Evolutionary conservation across 2,113 vertebrate genomes (phyloP).

Genomic region (Pardalotus punctatus): DNA sequence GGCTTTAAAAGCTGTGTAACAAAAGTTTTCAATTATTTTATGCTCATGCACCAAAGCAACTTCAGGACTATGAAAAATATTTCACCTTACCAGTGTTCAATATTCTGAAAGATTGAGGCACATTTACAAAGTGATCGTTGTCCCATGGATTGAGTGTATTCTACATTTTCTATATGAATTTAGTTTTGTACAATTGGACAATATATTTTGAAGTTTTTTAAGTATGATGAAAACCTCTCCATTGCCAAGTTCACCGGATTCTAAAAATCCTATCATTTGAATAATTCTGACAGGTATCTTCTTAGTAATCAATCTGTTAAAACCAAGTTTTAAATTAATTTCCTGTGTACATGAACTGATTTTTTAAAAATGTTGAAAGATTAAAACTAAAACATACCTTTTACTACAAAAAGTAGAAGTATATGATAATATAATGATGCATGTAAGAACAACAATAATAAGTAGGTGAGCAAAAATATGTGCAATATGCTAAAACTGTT

Average conservation of each 20-base stretch:
- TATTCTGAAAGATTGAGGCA: not conserved
- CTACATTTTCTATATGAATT: not conserved
- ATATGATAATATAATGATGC: not conserved
- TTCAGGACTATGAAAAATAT: not conserved
- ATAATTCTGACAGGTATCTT: not conserved
- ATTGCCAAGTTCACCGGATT: not conserved
- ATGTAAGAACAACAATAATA: not conserved
- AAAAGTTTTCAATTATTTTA: constrained; percentile 18
- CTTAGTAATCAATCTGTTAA: not conserved
- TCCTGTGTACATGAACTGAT: not conserved
- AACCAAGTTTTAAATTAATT: not conserved
- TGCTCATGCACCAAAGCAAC: not conserved
- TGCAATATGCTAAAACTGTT: not conserved
- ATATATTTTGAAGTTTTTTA: not conserved
- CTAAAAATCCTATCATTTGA: not conserved
- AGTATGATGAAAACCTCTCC: not conserved
- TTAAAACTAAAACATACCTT: not conserved
- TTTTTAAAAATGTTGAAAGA: rapidly evolving
- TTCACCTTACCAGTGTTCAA: not conserved
- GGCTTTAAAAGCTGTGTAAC: not conserved
- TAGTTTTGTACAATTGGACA: not conserved
- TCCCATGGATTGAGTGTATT: not conserved
- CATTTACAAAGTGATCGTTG: not conserved
- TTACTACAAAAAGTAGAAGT: not conserved
- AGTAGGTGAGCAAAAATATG: not conserved